These are phyloP conservation scores for Zootermopsis nevadensis DNA, from an alignment of 2,888 invertebrate species.

Conservation along the genomic window DNA sequence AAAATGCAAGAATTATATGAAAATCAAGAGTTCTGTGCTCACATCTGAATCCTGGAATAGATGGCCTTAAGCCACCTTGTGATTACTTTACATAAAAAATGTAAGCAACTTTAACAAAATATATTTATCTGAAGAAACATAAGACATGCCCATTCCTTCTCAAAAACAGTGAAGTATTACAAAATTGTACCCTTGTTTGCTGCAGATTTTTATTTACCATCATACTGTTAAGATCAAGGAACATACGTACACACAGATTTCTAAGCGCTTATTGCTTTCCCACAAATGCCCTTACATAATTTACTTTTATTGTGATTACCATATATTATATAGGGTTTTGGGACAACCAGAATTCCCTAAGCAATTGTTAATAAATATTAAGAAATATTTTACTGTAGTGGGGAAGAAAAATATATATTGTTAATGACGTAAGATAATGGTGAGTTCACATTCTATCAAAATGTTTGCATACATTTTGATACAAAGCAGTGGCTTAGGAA, in stretches of 20 bases:
- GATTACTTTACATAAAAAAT: no score
- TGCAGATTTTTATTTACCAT: conserved; percentile 6
- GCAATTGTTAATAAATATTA: conserved; percentile 5
- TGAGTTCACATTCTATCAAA: not conserved
- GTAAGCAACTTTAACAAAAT: no score
- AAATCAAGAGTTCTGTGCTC: no score
- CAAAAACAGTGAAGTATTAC: conserved; percentile 8
- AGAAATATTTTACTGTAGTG: not conserved
- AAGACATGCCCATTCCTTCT: not conserved
- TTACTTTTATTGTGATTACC: conserved; percentile 21
- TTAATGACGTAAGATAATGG: not conserved
- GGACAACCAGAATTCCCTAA: conserved; percentile 8
- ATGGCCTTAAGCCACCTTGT: no score
- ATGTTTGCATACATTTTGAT: not conserved
- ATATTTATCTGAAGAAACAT: not conserved
- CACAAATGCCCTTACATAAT: conserved; percentile 43
- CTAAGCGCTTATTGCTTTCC: conserved; percentile 52
- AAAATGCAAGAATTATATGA: no score
- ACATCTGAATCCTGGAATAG: no score
- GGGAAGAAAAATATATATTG: not conserved
- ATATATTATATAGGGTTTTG: conserved; percentile 26
- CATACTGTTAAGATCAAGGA: conserved; percentile 35
- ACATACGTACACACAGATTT: conserved; percentile 45
- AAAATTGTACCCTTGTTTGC: conserved; percentile 2
- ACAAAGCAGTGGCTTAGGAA: not conserved